These are phyloP conservation scores for Ariopsis seemanni DNA, from an alignment of 2,113 vertebrate species.

Conservation along the genomic window DNA sequence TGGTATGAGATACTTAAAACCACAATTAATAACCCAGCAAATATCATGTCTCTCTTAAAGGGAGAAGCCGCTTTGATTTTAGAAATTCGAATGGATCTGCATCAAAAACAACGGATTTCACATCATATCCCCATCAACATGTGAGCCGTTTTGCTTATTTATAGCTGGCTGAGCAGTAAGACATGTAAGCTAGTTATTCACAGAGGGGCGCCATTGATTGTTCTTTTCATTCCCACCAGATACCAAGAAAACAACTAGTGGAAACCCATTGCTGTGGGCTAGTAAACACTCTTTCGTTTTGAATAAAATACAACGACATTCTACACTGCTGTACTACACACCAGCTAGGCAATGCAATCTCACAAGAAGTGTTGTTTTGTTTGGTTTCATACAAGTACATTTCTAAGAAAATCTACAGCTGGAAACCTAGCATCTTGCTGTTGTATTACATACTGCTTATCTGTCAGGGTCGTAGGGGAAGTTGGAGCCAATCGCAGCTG, in stretches of 20 bases:
- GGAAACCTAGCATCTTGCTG: not conserved
- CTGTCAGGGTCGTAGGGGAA: no score
- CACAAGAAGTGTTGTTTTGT: not conserved
- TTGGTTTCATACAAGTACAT: not conserved
- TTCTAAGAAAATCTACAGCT: not conserved
- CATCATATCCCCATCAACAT: not conserved
- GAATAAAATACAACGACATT: not conserved
- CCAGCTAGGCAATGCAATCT: not conserved
- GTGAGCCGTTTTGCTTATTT: not conserved
- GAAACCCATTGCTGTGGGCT: not conserved
- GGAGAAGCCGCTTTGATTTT: no score
- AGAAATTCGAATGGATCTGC: not conserved
- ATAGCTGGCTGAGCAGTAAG: not conserved
- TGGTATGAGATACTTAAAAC: not conserved
- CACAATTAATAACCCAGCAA: not conserved
- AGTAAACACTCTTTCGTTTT: not conserved
- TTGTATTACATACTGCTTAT: not conserved
- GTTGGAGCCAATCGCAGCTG: no score
- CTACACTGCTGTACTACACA: not conserved
- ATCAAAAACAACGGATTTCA: not conserved
- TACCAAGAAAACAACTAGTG: not conserved
- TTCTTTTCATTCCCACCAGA: not conserved
- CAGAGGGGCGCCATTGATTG: slow-evolving; percentile 11
- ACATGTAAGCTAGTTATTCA: not conserved
- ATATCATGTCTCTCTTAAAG: not conserved